These are phyloP conservation scores for Pogonocherus hispidulus DNA, from an alignment of 2,888 invertebrate species.

Conservation along the genomic window DNA sequence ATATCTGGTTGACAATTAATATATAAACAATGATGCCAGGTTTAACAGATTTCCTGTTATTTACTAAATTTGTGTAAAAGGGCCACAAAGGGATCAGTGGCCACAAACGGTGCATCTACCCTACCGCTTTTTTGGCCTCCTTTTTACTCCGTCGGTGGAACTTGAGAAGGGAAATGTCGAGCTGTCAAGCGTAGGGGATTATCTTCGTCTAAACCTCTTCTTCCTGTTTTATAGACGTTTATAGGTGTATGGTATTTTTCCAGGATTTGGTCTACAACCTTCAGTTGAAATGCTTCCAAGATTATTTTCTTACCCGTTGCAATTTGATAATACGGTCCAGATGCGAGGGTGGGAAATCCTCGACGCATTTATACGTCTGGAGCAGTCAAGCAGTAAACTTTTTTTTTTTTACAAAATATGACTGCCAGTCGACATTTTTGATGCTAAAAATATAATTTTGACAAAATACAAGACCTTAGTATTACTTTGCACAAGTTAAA, in stretches of 20 bases:
- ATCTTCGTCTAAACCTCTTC: not conserved
- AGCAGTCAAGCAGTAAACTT: not conserved
- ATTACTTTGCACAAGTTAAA: too few relatives aligned
- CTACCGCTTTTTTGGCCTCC: not conserved
- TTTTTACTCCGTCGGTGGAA: not conserved
- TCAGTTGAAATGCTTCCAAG: not conserved
- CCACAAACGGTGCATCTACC: too few relatives aligned
- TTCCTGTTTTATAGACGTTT: not conserved
- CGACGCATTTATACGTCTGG: not conserved
- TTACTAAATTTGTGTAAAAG: too few relatives aligned
- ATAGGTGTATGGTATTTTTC: not conserved
- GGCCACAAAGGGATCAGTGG: too few relatives aligned
- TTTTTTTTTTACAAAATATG: too few relatives aligned
- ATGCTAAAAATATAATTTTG: too few relatives aligned
- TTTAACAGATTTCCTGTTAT: too few relatives aligned
- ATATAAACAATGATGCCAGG: too few relatives aligned
- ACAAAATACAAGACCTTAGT: too few relatives aligned
- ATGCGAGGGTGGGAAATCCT: not conserved
- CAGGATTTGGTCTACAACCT: slow-evolving; percentile 4
- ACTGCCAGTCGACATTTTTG: too few relatives aligned
- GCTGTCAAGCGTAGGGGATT: slow-evolving; percentile 1
- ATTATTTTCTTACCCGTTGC: not conserved
- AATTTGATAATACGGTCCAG: not conserved
- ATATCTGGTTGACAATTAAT: too few relatives aligned
- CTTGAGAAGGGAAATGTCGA: not conserved